Evolutionary conservation across 2,888 invertebrate genomes (phyloP).

Genomic region (Pachycephus smyrnensis): DNA sequence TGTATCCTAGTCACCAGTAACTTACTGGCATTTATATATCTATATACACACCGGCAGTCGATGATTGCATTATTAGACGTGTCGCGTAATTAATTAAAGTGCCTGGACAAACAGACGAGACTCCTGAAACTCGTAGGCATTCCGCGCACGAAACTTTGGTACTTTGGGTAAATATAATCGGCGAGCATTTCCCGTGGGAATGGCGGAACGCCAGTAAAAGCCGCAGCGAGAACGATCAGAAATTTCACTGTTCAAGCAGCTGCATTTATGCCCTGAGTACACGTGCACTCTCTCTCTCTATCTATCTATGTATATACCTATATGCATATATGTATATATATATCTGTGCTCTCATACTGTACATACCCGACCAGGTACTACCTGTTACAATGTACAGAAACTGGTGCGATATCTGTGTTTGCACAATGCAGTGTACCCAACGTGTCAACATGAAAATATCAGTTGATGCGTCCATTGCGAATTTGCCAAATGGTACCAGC

Average conservation of each 20-base stretch:
- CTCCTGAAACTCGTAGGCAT: constrained; percentile 6
- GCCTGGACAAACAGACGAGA: constrained; percentile 53
- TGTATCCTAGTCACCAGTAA: no score
- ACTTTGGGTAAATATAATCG: constrained; percentile 57
- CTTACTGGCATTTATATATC: neutral
- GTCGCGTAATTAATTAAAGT: constrained; percentile 62
- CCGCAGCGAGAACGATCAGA: constrained; percentile 30
- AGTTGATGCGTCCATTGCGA: neutral
- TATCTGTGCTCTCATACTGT: neutral
- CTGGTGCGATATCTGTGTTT: neutral
- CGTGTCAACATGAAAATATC: neutral
- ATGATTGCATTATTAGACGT: constrained; percentile 25
- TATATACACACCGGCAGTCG: neutral
- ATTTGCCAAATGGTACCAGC: neutral
- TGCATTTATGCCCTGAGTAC: constrained; percentile 30
- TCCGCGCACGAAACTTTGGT: neutral
- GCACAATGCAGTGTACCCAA: neutral
- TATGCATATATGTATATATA: neutral
- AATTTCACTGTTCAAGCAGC: constrained; percentile 35
- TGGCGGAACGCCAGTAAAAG: constrained; percentile 16
- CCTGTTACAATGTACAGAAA: neutral
- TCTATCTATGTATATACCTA: neutral
- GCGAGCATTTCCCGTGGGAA: constrained; percentile 36
- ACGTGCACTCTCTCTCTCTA: neutral
- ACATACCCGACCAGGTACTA: neutral